phyloP scores from a whole-genome alignment of 2,797 vertebrate species.

The Pitangus sulphuratus region DNA sequence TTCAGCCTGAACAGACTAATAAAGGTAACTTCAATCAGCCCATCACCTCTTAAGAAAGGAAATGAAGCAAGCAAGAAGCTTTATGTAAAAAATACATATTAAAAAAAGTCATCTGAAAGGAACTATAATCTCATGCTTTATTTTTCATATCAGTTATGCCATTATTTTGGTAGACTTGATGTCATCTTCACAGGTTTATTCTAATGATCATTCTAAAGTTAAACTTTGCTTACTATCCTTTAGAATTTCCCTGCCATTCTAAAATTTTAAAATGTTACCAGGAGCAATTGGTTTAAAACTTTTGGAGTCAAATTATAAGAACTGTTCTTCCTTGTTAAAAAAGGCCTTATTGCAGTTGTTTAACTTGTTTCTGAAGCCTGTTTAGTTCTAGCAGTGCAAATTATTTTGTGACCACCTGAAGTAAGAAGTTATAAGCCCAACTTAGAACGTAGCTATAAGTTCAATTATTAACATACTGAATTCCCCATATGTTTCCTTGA shows the following conservation, averaged over 20 bases:
- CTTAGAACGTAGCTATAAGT: accelerated
- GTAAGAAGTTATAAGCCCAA: background rate
- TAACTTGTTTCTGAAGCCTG: background rate
- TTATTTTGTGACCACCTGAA: background rate
- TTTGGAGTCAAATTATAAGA: background rate
- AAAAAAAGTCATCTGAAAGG: background rate
- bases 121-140: background rate
- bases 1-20: background rate
- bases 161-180: background rate
- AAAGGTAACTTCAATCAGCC: background rate
- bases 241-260: background rate
- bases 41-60: background rate
- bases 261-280: background rate
- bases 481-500: background rate
- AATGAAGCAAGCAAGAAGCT: background rate
- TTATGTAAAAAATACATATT: background rate
- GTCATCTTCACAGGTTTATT: background rate
- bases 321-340: background rate
- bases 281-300: background rate
- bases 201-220: background rate
- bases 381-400: background rate
- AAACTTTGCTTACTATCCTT: background rate
- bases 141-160: background rate
- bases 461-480: background rate
- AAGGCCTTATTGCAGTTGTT: background rate